These are phyloP conservation scores for Pollenia amentaria DNA, from an alignment of 2,888 invertebrate genomes.

Conservation along the genomic window DNA sequence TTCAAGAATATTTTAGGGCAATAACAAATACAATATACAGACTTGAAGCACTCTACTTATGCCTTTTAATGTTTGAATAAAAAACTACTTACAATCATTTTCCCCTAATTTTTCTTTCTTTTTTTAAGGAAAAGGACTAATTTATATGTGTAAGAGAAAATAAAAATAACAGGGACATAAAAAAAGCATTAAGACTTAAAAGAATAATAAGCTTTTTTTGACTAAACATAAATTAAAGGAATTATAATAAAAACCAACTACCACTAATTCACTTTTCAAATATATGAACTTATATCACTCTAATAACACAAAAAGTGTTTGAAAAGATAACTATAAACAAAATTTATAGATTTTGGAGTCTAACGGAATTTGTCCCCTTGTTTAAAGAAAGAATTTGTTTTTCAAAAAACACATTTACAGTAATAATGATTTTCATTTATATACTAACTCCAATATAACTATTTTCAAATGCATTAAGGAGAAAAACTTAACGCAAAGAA, in stretches of 20 bases:
- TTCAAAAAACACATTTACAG: too few relatives aligned
- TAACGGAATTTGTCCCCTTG: conserved; percentile 24
- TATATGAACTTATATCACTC: conserved; percentile 8
- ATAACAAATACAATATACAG: conserved; percentile 13
- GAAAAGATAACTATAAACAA: background rate
- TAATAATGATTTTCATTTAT: too few relatives aligned
- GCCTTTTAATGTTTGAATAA: conserved; percentile 4
- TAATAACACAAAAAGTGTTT: background rate
- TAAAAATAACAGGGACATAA: conserved; percentile 52
- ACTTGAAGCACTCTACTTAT: background rate
- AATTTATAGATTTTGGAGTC: background rate
- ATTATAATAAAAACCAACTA: conserved; percentile 38
- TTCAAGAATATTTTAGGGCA: conserved; percentile 50
- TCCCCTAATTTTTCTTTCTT: conserved; percentile 21
- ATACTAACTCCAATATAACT: too few relatives aligned
- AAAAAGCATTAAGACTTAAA: conserved; percentile 62
- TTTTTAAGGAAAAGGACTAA: background rate
- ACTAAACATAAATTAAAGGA: conserved; percentile 63
- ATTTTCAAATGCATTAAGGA: too few relatives aligned
- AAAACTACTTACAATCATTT: conserved; percentile 17
- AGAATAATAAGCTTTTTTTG: conserved; percentile 35
- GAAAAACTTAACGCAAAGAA: too few relatives aligned
- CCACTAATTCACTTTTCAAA: conserved; percentile 21
- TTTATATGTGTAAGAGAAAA: conserved; percentile 7
- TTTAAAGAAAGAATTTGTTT: too few relatives aligned